A percentile compares a stretch with the other conserved stretches of the same genome.
These are phyloP conservation scores for Metopia argyrocephala DNA, from an alignment of 2,888 invertebrate species.

Conservation along the genomic window DNA sequence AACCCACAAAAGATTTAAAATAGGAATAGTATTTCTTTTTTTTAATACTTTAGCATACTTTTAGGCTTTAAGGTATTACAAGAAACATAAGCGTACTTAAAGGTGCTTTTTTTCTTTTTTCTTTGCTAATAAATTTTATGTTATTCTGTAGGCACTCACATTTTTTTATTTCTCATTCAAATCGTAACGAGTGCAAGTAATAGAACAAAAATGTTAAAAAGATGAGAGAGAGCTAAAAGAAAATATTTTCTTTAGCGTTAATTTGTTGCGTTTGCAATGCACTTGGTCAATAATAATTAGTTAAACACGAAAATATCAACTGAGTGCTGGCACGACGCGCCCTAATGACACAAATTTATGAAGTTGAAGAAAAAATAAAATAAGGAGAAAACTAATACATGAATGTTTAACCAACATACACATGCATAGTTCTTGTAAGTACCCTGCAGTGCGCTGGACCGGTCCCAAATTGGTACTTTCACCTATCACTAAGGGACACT, in stretches of 20 bases:
- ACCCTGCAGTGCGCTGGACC: too few species aligned
- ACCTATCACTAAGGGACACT: too few species aligned
- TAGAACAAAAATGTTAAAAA: background rate
- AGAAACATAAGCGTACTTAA: constrained; percentile 42
- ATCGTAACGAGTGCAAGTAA: background rate
- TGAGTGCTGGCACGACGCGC: constrained; percentile 65
- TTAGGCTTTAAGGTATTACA: constrained; percentile 22
- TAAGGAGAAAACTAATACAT: background rate
- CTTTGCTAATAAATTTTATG: background rate
- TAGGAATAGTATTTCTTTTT: background rate
- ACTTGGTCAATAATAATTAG: constrained; percentile 70
- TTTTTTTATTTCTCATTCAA: background rate
- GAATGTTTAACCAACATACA: too few species aligned
- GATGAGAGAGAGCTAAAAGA: background rate
- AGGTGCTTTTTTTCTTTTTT: constrained; percentile 15
- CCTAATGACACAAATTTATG: constrained; percentile 74
- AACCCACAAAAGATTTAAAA: background rate
- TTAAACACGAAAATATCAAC: constrained; percentile 65
- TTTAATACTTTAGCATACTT: constrained; percentile 34
- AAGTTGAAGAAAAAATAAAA: constrained; percentile 28
- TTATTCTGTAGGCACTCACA: background rate
- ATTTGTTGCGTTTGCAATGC: background rate
- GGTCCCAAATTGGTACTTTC: too few species aligned
- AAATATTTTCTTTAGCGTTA: background rate
- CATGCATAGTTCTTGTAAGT: too few species aligned